Base-by-base conservation (phyloP, 2,797 vertebrate genomes). In the Brachymystax lenok region DNA sequence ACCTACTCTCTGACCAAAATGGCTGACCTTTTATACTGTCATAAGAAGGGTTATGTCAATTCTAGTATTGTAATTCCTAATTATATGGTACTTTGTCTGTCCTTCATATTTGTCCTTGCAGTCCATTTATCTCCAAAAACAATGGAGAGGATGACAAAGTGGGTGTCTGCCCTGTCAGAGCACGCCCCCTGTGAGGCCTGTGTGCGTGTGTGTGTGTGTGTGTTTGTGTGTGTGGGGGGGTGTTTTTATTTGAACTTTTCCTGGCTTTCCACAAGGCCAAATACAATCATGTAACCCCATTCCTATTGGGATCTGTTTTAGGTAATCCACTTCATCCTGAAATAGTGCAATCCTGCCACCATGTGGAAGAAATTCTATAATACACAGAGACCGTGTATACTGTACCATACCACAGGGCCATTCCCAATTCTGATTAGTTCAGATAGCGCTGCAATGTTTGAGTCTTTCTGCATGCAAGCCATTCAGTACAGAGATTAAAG, bases 271-370 rank as follows among this genome's bases (percentile, higher is more conserved):
- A 56, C 17, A 56, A 56, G n/a, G 54, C 54, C 61, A 28, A 64
- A 10, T 21, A 21, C 17, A 46, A 69, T 7, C 5, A 35, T 35
- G 46, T 50, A n/a, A 21, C 19, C 6, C 19, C 40, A 17, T 69
- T 69, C 13, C n/a, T 19, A 35, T 21, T 19, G 21, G 4, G 35
- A 35, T 10, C 24, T 33, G 40, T 50, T 70, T 70, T 5, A 52
- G 21, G 2, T 21, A 12, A 27, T 28, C 8, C 21, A 69, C 30
- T 46, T 19, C 35, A 21, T 6, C 8, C 27, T 3, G 19, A 46
- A 46, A 56, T 79, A 56, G 84, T 80, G 63, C 76, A 86, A 76
- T 84, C 84, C 77, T 86, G 91, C 89, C 92, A 86, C 84, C 91
- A 21, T 86, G 90, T 93, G 92, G 92, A 85, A 86, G 85, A 2